Evolutionary conservation across 2,888 invertebrate genomes (phyloP).

Genomic region (Clostera curtula): DNA sequence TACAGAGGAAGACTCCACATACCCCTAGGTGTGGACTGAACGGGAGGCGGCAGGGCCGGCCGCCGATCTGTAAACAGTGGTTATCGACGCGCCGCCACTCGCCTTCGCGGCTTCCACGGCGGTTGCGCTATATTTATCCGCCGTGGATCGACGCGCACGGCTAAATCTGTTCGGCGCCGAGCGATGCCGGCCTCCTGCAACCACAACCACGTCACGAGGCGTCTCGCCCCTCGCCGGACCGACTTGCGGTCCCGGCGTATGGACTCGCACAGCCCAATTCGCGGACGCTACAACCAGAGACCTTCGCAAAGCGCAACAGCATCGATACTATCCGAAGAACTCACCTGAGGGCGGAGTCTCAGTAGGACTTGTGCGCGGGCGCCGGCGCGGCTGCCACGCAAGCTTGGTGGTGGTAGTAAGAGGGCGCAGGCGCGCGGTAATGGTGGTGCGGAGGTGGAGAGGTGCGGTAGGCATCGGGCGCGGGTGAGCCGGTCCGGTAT

Average conservation of each 20-base stretch:
- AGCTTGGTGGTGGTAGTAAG: conserved; percentile 76
- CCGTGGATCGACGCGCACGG: conserved; percentile 64
- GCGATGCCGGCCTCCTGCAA: conserved; percentile 67
- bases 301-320: conserved; percentile 47
- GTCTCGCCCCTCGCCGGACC: conserved; percentile 39
- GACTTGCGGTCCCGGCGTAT: conserved; percentile 32
- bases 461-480: conserved; percentile 55
- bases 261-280: conserved; percentile 57
- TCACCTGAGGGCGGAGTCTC: conserved; percentile 59
- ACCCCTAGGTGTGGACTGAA: conserved; percentile 61
- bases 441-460: conserved; percentile 66
- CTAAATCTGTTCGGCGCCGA: conserved; percentile 70
- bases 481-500: conserved; percentile 62
- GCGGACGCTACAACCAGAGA: conserved; percentile 35
- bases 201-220: conserved; percentile 67
- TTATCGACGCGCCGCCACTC: conserved; percentile 69
- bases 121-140: conserved; percentile 69
- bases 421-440: conserved; percentile 61
- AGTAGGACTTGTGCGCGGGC: conserved; percentile 69
- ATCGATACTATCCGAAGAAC: conserved; percentile 16
- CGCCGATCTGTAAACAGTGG: conserved; percentile 71
- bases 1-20: conserved; percentile 52
- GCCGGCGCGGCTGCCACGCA: conserved; percentile 72
- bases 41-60: conserved; percentile 66
- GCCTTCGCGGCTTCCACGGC: conserved; percentile 63